phyloP scores from a whole-genome alignment of 2,113 vertebrate species.

The Merops nubicus region DNA sequence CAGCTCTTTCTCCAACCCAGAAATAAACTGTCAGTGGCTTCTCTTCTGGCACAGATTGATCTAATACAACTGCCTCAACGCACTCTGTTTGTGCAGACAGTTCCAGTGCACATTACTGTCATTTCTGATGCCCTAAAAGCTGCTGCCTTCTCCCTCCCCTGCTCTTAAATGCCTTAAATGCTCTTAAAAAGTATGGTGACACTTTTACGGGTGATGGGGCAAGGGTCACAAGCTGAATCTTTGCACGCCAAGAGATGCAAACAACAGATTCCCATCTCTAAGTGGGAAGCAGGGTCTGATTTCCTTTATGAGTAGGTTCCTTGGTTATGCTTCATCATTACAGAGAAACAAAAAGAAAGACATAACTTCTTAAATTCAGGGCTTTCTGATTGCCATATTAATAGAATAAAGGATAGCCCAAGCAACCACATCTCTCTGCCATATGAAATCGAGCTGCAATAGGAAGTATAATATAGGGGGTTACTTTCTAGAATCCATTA shows the following conservation, averaged over 20 bases:
- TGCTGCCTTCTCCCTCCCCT: slow-evolving; percentile 45
- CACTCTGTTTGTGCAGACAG: neutral
- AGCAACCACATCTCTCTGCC: neutral
- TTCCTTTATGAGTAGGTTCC: slow-evolving; percentile 1
- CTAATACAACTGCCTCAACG: slow-evolving; percentile 45
- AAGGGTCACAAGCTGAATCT: slow-evolving; percentile 55
- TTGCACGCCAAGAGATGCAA: slow-evolving; percentile 40
- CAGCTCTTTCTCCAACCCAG: neutral
- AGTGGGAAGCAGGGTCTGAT: neutral
- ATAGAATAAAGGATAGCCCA: neutral
- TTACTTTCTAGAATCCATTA: neutral
- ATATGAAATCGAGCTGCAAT: neutral
- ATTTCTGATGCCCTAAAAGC: slow-evolving; percentile 66
- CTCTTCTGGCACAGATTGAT: slow-evolving; percentile 1
- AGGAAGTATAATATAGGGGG: neutral
- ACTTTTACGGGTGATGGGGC: slow-evolving; percentile 55
- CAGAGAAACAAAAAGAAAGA: neutral
- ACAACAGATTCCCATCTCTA: slow-evolving; percentile 18
- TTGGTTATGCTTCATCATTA: neutral
- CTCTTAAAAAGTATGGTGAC: slow-evolving; percentile 60
- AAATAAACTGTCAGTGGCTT: slow-evolving; percentile 14
- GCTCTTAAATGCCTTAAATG: slow-evolving; percentile 64
- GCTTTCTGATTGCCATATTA: neutral
- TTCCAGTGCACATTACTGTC: slow-evolving; percentile 43
- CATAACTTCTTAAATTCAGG: neutral